phyloP scores from a whole-genome alignment of 2,113 vertebrate genomes.

The Tachysurus vachellii region DNA sequence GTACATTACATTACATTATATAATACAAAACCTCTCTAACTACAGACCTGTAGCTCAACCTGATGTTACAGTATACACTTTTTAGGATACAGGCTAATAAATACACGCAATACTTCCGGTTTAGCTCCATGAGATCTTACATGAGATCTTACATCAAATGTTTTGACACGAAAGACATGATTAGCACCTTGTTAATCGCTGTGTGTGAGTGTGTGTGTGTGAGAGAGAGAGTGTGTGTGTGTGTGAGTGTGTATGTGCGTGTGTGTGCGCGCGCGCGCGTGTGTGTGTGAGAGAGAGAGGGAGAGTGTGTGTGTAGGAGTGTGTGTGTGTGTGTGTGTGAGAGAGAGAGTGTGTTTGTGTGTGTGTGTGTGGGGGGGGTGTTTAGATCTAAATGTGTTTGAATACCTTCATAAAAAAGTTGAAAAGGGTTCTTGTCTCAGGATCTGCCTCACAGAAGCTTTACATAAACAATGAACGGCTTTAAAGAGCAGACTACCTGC shows the following conservation, averaged over 20 bases:
- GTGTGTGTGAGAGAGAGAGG: background rate
- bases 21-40: background rate
- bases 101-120: conserved; percentile 55
- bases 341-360: background rate
- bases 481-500: background rate
- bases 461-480: background rate
- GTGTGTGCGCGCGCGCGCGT: background rate
- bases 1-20: background rate
- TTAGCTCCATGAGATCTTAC: conserved; percentile 48
- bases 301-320: too few species aligned
- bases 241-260: background rate
- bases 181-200: conserved; percentile 68
- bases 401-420: background rate
- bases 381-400: background rate
- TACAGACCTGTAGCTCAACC: too few species aligned
- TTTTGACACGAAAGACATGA: conserved; percentile 62
- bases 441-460: background rate
- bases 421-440: background rate
- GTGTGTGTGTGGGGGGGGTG: background rate
- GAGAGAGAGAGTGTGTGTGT: background rate
- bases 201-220: background rate
- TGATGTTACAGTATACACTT: background rate
- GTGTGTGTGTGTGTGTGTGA: background rate
- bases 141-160: conserved; percentile 65
- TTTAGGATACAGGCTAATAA: background rate